Evolutionary conservation across 1,140 invertebrate species (phyloP), one percentile per base, ranked within the genome.

Genomic region (Phymastichus coffea): DNA sequence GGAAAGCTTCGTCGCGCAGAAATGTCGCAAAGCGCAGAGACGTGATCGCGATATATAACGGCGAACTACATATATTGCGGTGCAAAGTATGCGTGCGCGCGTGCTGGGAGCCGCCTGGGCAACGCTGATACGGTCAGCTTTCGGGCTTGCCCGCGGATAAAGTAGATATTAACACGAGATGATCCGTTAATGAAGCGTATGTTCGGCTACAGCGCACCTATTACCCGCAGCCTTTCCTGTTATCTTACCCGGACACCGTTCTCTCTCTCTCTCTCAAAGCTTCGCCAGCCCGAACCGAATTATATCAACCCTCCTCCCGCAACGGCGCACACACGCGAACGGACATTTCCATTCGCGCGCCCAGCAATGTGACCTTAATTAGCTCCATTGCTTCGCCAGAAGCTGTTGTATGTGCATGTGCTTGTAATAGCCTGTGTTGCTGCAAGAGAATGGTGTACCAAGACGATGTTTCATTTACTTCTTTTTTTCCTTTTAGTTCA

Each of bases 111-210:
- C 6, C 46, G 59, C 59, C 59, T 61, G 59, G 59, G 35, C 52
- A 56, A 12, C 44, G 38, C 59, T 61, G 59, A 61, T 61, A 61
- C 52, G 59, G 52, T 61, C 59, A 49, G 59, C 6, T 33, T 33
- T 33, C 28, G 28, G 6, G 28, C 28, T 7, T 12, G 28, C 52
- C 19, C 19, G 37, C 4, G 51, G 51, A 80, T 79, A 80, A 80
- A 80, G 76, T 79, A 80, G 77, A 80, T 80, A 80, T 80, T 80
- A 80, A 80, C 78, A 80, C 75, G 77, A 78, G 77, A 80, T 80
- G 75, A 80, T 79, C 78, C 78, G 78, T 80, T 80, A 80, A 80
- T 80, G 78, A 80, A 80, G 77, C 78, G 78, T 80, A 80, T 80
- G 78, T 78, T 78, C 72, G 55, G 59, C 15, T 65, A 73, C n/a